A percentile compares a stretch with the other conserved stretches of the same genome.
Conservation (phyloP, 2,888 invertebrate species). For the Pristionchus japonicus region DNA sequence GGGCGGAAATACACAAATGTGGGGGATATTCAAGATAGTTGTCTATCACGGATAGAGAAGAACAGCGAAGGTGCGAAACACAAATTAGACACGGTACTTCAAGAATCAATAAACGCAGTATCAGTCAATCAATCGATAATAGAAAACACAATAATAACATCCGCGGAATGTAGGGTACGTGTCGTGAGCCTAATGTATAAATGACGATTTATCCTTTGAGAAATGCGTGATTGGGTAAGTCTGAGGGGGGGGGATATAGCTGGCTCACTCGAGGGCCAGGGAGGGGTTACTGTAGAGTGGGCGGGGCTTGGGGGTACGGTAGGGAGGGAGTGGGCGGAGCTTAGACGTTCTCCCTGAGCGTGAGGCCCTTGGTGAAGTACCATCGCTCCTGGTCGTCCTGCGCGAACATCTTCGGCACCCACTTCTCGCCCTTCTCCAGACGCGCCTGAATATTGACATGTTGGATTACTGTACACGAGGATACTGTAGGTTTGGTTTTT, state of each 20-base stretch:
- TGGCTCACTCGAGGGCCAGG: not conserved
- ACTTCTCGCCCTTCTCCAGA: slow-evolving; percentile 58
- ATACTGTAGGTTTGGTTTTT: not conserved
- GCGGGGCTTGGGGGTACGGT: not conserved
- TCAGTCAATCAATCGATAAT: slow-evolving; percentile 34
- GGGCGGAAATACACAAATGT: not conserved
- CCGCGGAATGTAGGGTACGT: slow-evolving; percentile 14
- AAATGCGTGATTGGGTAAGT: not conserved
- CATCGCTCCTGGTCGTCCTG: slow-evolving; percentile 43
- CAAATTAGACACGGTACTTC: not conserved
- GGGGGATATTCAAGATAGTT: not conserved
- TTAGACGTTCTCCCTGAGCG: slow-evolving; percentile 36
- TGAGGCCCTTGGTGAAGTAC: slow-evolving; percentile 45
- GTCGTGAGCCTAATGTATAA: not conserved
- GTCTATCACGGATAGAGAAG: slow-evolving; percentile 34
- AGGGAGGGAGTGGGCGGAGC: not conserved
- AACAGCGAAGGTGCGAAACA: not conserved
- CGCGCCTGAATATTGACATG: slow-evolving; percentile 58
- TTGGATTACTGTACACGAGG: too few relatives aligned
- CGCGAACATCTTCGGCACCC: slow-evolving; percentile 57
- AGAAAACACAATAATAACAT: not conserved
- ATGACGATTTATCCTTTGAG: slow-evolving; percentile 37
- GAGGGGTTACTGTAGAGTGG: not conserved
- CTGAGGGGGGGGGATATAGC: not conserved
- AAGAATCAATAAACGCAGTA: not conserved